phyloP scores from a whole-genome alignment of 1,140 invertebrate genomes.

The Tetranychus urticae region DNA sequence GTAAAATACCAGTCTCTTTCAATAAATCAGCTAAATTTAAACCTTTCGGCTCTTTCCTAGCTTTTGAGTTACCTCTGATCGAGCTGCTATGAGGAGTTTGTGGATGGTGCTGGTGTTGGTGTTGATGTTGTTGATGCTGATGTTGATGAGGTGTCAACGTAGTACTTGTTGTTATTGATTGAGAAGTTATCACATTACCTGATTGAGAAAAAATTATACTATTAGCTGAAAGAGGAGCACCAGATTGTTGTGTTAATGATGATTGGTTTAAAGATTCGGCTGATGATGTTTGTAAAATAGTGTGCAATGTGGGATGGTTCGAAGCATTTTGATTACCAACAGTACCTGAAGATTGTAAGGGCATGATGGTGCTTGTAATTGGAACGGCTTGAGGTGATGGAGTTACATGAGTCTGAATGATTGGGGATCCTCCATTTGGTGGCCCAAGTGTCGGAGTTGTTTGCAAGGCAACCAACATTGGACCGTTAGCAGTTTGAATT shows the following conservation, averaged over 20 bases:
- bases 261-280: background rate
- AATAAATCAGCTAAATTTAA: constrained; percentile 16
- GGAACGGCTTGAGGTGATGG: background rate
- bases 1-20: constrained; percentile 15
- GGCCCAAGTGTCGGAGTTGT: background rate
- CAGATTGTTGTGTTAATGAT: background rate
- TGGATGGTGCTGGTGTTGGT: background rate
- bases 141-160: background rate
- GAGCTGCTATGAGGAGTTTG: background rate
- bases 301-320: background rate
- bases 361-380: background rate
- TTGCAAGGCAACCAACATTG: constrained; percentile 20
- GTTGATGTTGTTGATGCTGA: background rate
- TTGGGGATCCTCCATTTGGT: background rate
- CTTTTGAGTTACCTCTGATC: background rate
- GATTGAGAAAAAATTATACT: background rate
- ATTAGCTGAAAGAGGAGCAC: background rate
- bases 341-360: background rate
- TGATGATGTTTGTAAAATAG: background rate
- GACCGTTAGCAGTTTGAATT: constrained; percentile 26
- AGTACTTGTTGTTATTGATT: background rate
- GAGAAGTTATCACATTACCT: background rate
- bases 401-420: background rate
- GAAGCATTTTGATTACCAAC: background rate
- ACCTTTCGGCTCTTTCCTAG: background rate